Percentiles rank a stretch among this genome's conserved stretches.
phyloP scores from a whole-genome alignment of 2,113 vertebrate genomes.

The Embiotoca jacksoni region DNA sequence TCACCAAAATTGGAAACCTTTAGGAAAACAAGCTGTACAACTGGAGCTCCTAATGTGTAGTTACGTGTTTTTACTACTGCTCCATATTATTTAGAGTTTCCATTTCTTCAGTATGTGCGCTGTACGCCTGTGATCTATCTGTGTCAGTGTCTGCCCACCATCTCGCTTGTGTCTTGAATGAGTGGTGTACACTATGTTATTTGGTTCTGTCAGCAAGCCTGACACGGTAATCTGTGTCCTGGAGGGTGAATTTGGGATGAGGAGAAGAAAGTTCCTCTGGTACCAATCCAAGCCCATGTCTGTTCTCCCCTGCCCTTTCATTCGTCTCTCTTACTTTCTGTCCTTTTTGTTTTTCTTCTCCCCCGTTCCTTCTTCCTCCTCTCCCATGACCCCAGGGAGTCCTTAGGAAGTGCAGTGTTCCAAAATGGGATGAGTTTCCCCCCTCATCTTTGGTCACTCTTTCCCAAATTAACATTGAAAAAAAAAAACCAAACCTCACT shows the following conservation, averaged over 20 bases:
- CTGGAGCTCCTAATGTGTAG: background rate
- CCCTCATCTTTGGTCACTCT: slow-evolving; percentile 26
- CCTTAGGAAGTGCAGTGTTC: slow-evolving; percentile 49
- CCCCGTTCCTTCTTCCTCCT: slow-evolving; percentile 42
- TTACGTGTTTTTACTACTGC: slow-evolving; percentile 20
- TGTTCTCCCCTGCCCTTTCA: slow-evolving; percentile 51
- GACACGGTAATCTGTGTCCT: slow-evolving; percentile 20
- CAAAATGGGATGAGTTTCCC: slow-evolving; percentile 54
- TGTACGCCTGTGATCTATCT: slow-evolving; percentile 29
- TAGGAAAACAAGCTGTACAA: slow-evolving; percentile 23
- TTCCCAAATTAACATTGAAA: slow-evolving; percentile 65
- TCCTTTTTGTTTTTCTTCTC: background rate
- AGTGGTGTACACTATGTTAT: slow-evolving; percentile 19
- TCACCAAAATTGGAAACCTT: slow-evolving; percentile 1
- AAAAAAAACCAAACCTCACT: slow-evolving; percentile 67
- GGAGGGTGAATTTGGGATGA: slow-evolving; percentile 31
- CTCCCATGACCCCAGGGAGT: slow-evolving; percentile 73
- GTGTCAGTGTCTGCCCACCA: slow-evolving; percentile 31
- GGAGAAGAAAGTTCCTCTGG: slow-evolving; percentile 33
- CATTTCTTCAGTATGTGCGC: background rate
- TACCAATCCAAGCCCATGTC: slow-evolving; percentile 52
- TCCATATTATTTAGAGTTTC: slow-evolving; percentile 10
- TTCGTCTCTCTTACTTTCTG: slow-evolving; percentile 28
- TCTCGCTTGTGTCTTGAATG: slow-evolving; percentile 28
- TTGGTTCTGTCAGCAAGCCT: slow-evolving; percentile 53